Evolutionary conservation across 2,113 vertebrate species (phyloP).

Genomic region (Mobula birostris): DNA sequence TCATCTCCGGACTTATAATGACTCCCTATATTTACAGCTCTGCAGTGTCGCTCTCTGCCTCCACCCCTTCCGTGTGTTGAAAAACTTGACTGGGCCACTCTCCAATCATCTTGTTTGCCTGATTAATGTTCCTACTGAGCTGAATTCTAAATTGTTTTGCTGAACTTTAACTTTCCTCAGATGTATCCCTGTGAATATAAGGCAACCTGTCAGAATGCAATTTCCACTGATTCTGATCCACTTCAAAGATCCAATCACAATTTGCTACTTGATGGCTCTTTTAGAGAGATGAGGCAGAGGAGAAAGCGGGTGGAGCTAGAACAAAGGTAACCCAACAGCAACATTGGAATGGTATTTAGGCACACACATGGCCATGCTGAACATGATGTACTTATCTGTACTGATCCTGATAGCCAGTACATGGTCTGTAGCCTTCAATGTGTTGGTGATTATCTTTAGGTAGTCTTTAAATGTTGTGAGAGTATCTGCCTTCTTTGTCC

Average conservation of each 20-base stretch:
- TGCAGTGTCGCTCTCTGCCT: not conserved
- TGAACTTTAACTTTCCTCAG: not conserved
- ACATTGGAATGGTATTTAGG: no score
- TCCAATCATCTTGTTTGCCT: not conserved
- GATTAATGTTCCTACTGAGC: not conserved
- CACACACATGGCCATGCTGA: no score
- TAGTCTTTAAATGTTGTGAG: no score
- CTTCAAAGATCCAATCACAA: not conserved
- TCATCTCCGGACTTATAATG: not conserved
- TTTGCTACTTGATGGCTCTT: not conserved
- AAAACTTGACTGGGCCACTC: not conserved
- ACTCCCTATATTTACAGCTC: not conserved
- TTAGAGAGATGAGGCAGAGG: no score
- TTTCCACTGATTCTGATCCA: not conserved
- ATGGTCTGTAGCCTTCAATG: no score
- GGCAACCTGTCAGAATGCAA: not conserved
- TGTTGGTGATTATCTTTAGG: no score
- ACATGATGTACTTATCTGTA: no score
- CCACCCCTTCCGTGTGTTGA: not conserved
- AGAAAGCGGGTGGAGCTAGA: no score
- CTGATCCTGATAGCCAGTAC: no score
- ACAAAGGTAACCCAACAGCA: no score
- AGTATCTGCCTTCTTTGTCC: no score
- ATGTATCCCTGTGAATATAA: not conserved
- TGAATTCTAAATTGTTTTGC: not conserved